Evolutionary conservation across 2,113 vertebrate species (phyloP).

Genomic region (Mormyrus lacerda): DNA sequence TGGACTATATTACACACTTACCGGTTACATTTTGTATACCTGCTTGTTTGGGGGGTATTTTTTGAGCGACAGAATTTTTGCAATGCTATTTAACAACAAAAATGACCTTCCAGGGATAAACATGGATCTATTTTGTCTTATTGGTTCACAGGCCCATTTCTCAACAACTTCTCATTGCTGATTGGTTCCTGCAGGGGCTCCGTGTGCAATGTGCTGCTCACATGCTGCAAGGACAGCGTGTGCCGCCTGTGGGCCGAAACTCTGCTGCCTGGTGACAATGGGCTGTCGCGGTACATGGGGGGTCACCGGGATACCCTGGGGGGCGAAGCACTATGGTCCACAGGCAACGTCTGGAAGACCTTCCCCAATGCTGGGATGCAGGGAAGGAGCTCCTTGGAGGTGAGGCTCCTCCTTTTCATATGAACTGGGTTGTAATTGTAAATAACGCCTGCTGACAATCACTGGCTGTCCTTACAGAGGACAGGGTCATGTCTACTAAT

Average conservation of each 20-base stretch:
- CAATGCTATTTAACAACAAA: background rate
- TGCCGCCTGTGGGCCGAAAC: constrained; percentile 97
- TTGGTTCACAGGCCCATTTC: background rate
- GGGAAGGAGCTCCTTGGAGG: constrained; percentile 67
- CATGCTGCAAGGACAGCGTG: constrained; percentile 95
- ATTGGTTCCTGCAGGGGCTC: constrained; percentile 63
- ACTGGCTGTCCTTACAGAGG: background rate
- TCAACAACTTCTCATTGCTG: background rate
- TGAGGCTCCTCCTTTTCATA: constrained; percentile 46
- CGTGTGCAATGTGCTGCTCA: constrained; percentile 88
- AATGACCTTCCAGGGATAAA: background rate
- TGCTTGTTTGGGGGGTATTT: background rate
- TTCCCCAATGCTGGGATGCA: constrained; percentile 62
- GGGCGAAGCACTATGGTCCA: constrained; percentile 41
- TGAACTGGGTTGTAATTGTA: background rate
- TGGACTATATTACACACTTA: background rate
- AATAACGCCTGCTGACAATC: background rate
- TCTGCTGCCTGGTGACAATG: constrained; percentile 83
- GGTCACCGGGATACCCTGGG: constrained; percentile 50
- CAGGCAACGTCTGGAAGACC: constrained; percentile 59
- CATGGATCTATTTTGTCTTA: background rate
- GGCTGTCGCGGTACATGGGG: constrained; percentile 69
- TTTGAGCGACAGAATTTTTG: background rate
- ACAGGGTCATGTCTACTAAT: background rate
- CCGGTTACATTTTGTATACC: background rate